Base-by-base conservation (phyloP, 1,140 invertebrate genomes). In the Psix sp. region DNA sequence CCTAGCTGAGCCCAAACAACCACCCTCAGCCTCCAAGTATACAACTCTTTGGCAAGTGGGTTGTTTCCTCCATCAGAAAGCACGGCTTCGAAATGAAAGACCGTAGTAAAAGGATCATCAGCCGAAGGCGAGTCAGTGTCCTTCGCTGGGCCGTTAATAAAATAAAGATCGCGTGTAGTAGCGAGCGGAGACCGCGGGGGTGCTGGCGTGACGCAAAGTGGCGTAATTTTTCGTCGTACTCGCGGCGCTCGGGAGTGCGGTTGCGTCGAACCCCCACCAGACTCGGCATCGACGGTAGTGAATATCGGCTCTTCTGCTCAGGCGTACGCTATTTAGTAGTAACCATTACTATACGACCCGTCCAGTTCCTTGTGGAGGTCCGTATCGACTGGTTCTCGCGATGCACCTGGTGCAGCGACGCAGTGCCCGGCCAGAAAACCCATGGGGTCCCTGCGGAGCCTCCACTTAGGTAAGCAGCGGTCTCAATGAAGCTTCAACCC, bases 351-450 rank as follows among this genome's bases (percentile, higher is more conserved):
- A 72, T 72, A 33, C 39, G 43, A 21, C 68, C 39, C 52, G 21
- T 59, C 59, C 68, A 65, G 60, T 72, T 57, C 59, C 57, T 57
- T 57, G 57, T 59, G 40, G 31, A 57, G 59, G 51, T 5, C 39
- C 51, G 67, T 72, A 63, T 72, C 59, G 59, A 57, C 67, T 72
- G 67, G 57, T 72, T 33, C n/a, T n/a, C 67, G 67, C 59, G 45
- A 63, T 72, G 67, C 45, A 43, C 24, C 45, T 51, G 43, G 14
- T 45, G 57, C 67, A 42, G 38, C 43, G 31, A 16, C 67, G 42
- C 31, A 40, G 33, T 51, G 36, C 11, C 36, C 49, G 29, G 33
- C 14, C 38, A 16, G 9, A 38, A 36, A 17, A 45, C 52, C 46
- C 33, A 65, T 65, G 59, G 45, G 43, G 51, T 21, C 45, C 38